Conservation (phyloP, 2,113 vertebrate genomes). For the Ciconia stormi region DNA sequence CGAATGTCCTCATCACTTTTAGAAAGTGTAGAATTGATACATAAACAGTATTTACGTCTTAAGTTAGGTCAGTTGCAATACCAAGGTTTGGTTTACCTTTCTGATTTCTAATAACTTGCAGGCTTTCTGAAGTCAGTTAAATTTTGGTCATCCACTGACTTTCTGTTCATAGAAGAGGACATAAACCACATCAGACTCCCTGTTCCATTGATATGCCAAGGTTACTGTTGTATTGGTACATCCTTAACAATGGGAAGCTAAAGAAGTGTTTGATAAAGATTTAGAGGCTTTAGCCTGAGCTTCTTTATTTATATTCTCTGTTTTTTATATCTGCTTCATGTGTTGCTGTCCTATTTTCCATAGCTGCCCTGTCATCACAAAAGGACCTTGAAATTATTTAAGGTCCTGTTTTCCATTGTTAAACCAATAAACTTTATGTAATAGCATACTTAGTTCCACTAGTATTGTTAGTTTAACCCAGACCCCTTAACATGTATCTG, state of each 20-base stretch:
- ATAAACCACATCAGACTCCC: background rate
- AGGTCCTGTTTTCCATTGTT: background rate
- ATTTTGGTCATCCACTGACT: background rate
- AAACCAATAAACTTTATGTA: constrained; percentile 18
- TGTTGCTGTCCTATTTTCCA: constrained; percentile 34
- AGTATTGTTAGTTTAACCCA: constrained; percentile 14
- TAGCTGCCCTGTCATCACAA: background rate
- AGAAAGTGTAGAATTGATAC: background rate
- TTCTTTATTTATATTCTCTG: background rate
- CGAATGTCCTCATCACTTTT: background rate
- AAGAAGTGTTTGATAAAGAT: background rate
- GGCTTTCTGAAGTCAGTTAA: background rate
- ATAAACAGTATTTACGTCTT: background rate
- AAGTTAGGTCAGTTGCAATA: background rate
- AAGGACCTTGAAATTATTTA: constrained; percentile 51
- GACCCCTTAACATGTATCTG: background rate
- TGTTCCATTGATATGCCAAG: background rate
- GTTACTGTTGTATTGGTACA: background rate
- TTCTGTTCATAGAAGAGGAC: background rate
- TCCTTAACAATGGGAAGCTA: background rate
- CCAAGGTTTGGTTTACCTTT: background rate
- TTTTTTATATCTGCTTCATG: background rate
- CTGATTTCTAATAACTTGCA: background rate
- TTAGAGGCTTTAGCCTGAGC: background rate
- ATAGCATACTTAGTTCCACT: background rate